These are phyloP conservation scores for Platycnemis pennipes DNA, from an alignment of 2,888 invertebrate genomes.

Conservation along the genomic window DNA sequence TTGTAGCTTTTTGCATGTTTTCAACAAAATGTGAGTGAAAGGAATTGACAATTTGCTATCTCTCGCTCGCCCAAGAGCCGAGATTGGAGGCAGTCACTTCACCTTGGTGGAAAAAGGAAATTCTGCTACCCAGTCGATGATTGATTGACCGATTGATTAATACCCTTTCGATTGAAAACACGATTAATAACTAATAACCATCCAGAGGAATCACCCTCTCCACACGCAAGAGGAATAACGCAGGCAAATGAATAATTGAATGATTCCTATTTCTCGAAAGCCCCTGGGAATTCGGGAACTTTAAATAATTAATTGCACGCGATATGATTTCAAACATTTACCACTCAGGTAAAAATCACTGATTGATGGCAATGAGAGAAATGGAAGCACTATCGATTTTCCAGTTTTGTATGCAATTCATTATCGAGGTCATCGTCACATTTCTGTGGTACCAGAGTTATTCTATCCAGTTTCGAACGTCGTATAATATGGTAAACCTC, in stretches of 20 bases:
- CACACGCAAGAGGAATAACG: not conserved
- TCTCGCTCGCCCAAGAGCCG: not conserved
- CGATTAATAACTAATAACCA: constrained; percentile 18
- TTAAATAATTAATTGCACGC: not conserved
- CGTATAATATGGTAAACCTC: too few relatives aligned
- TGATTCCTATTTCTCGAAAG: constrained; percentile 12
- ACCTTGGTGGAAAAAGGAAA: not conserved
- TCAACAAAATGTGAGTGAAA: not conserved
- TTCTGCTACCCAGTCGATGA: not conserved
- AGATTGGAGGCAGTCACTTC: not conserved
- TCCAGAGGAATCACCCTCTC: not conserved
- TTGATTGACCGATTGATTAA: constrained; percentile 12
- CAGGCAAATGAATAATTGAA: constrained; percentile 1
- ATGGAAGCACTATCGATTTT: not conserved
- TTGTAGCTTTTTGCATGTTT: too few relatives aligned
- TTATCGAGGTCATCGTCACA: not conserved
- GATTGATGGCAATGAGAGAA: not conserved
- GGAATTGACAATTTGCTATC: not conserved
- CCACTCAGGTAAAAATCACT: not conserved
- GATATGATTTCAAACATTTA: not conserved
- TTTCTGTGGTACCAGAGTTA: too few relatives aligned
- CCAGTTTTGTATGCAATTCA: not conserved
- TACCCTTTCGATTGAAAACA: not conserved
- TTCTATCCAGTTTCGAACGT: too few relatives aligned
- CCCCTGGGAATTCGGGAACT: not conserved